Conservation (phyloP, 1,140 invertebrate genomes). For the Drosophila lacertosa region DNA sequence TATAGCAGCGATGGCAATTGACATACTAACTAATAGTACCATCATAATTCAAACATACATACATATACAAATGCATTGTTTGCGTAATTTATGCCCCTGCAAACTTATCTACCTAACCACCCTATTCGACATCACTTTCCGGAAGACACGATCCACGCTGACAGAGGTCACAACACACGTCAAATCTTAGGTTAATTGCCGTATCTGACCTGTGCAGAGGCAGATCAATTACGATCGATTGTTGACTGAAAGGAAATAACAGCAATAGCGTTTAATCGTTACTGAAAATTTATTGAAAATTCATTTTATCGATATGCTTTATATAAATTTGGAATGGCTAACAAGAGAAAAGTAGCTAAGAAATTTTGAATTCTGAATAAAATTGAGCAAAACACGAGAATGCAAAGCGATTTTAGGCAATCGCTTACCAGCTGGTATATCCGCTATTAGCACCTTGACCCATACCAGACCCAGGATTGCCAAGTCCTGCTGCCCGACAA, state of each 20-base stretch:
- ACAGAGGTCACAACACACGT: conserved; percentile 69
- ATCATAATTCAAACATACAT: conserved; percentile 82
- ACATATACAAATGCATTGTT: conserved; percentile 56
- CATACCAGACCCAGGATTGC: conserved; percentile 24
- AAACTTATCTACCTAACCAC: neutral
- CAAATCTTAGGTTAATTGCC: conserved; percentile 56
- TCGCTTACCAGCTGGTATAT: conserved; percentile 1
- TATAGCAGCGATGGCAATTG: conserved; percentile 65
- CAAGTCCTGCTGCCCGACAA: conserved; percentile 28
- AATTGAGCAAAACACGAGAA: neutral
- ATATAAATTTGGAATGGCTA: neutral
- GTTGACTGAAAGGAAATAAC: neutral
- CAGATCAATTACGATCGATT: conserved; percentile 22
- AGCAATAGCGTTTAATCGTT: neutral
- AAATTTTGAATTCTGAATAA: neutral
- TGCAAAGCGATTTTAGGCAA: neutral
- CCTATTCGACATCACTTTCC: conserved; percentile 1
- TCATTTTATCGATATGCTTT: neutral
- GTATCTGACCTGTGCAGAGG: conserved; percentile 38
- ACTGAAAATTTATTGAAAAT: neutral
- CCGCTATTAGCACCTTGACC: conserved; percentile 11
- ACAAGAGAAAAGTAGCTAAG: neutral
- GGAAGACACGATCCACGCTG: conserved; percentile 50
- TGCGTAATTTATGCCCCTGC: conserved; percentile 65
- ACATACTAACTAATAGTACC: conserved; percentile 81